A percentile compares a stretch with the other conserved stretches of the same genome.
These are phyloP conservation scores for Laupala kohalensis DNA, from an alignment of 1,140 invertebrate genomes.

Conservation along the genomic window DNA sequence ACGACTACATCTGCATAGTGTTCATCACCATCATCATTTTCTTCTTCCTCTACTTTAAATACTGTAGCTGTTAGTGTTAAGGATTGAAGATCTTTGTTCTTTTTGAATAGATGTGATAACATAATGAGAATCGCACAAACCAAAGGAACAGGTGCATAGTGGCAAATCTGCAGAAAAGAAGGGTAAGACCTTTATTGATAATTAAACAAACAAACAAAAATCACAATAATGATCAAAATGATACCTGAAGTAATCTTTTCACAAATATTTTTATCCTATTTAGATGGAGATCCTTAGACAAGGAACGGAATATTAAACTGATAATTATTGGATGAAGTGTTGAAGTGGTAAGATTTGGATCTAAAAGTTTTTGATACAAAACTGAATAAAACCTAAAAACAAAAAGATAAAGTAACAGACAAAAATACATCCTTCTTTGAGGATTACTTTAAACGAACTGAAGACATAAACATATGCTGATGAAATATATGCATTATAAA, in stretches of 20 bases:
- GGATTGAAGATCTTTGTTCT: constrained; percentile 14
- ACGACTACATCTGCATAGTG: constrained; percentile 24
- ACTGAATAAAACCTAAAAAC: constrained; percentile 65
- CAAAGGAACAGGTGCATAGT: constrained; percentile 43
- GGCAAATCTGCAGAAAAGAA: constrained; percentile 25
- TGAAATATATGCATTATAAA: too few relatives aligned
- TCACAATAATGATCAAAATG: not conserved
- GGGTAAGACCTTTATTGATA: constrained; percentile 31
- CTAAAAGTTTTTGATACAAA: constrained; percentile 76
- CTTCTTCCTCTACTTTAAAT: constrained; percentile 14
- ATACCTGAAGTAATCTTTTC: constrained; percentile 77
- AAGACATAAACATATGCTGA: too few relatives aligned
- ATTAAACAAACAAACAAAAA: constrained; percentile 16
- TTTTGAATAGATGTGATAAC: constrained; percentile 50
- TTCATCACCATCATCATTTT: constrained; percentile 29
- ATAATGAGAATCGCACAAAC: constrained; percentile 65
- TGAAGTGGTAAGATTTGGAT: constrained; percentile 56
- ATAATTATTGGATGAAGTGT: constrained; percentile 71
- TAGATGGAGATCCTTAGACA: constrained; percentile 62
- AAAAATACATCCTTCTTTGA: too few relatives aligned
- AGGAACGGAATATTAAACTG: constrained; percentile 73
- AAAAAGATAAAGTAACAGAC: not conserved
- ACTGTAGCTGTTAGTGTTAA: constrained; percentile 2
- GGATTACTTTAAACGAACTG: too few relatives aligned
- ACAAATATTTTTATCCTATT: constrained; percentile 68